A percentile compares a stretch with the other conserved stretches of the same genome.
phyloP scores from a whole-genome alignment of 2,113 vertebrate genomes.

The Reinhardtius hippoglossoides region DNA sequence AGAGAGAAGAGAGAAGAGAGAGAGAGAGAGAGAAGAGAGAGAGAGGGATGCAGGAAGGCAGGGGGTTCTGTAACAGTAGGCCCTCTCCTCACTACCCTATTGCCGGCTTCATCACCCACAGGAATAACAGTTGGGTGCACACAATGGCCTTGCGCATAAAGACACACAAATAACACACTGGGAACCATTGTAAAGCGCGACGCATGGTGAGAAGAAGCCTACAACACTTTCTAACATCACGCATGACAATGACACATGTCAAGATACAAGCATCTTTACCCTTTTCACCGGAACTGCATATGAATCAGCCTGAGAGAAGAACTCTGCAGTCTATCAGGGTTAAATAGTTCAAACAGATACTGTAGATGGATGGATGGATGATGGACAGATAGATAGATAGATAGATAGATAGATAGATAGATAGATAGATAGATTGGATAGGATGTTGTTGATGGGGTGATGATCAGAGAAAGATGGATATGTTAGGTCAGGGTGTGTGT shows the following conservation, averaged over 20 bases:
- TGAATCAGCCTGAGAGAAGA: conserved; percentile 42
- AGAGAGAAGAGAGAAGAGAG: neutral
- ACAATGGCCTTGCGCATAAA: conserved; percentile 67
- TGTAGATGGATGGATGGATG: conserved; percentile 10
- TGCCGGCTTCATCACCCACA: conserved; percentile 37
- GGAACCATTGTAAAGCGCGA: conserved; percentile 66
- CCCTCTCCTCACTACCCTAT: conserved; percentile 42
- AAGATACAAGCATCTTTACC: conserved; percentile 57
- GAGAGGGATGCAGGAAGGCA: neutral
- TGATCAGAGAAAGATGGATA: too few relatives aligned
- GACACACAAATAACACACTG: conserved; percentile 63
- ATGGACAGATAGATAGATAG: conserved; percentile 15
- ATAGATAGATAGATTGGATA: conserved; percentile 3
- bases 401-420: conserved; percentile 9
- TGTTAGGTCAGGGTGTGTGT: too few relatives aligned
- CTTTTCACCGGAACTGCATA: conserved; percentile 36
- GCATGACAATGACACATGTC: conserved; percentile 74
- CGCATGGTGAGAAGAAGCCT: conserved; percentile 57
- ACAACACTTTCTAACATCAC: conserved; percentile 72
- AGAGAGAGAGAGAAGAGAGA: neutral
- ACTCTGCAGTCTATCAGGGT: conserved; percentile 25
- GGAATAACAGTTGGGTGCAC: conserved; percentile 66
- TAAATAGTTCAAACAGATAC: conserved; percentile 50
- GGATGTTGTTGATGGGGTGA: neutral
- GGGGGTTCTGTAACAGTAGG: conserved; percentile 53